Conservation (phyloP, 2,797 vertebrate genomes). For the Pelodytes ibericus region DNA sequence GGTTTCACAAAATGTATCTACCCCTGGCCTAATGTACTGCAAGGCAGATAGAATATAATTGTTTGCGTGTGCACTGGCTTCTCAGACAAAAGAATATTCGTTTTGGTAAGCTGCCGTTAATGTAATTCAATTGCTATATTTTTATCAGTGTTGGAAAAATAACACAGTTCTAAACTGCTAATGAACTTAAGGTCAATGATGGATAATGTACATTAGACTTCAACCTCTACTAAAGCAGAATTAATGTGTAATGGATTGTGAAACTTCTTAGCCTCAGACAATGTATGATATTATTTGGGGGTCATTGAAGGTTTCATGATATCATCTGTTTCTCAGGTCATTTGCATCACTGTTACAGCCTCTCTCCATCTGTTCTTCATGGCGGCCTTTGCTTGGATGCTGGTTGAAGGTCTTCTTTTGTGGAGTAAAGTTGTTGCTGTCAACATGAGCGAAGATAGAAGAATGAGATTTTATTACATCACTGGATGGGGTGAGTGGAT, state of each 20-base stretch:
- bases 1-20: no score
- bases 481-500: constrained; percentile 85
- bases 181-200: no score
- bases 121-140: no score
- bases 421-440: constrained; percentile 94
- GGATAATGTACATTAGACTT: no score
- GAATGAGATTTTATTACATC: constrained; percentile 86
- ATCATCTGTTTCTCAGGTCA: constrained; percentile 65
- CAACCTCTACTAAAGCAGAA: no score
- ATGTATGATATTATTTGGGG: neutral
- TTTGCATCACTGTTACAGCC: constrained; percentile 81
- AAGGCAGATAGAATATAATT: no score
- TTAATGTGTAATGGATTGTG: neutral
- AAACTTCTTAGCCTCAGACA: neutral
- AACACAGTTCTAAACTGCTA: no score
- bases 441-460: constrained; percentile 83
- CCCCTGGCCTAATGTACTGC: no score
- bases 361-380: constrained; percentile 89
- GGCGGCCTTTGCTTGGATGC: constrained; percentile 93
- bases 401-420: constrained; percentile 90
- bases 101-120: no score
- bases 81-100: no score
- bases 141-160: no score
- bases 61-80: no score
- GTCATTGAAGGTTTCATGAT: neutral